Conservation (phyloP, 2,113 vertebrate genomes). For the Corydoras sp. region DNA sequence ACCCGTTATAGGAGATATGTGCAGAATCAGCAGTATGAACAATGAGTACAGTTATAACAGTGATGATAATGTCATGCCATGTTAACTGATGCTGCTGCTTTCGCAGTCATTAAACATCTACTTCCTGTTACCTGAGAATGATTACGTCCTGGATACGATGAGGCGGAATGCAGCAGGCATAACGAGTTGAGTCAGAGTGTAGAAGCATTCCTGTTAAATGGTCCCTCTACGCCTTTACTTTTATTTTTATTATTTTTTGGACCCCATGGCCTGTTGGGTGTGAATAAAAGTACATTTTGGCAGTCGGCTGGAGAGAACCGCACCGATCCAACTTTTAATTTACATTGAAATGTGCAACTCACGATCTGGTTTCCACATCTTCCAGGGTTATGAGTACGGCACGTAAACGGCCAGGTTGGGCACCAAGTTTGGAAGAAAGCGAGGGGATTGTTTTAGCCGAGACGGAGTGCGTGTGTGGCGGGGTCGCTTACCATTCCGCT, state of each 20-base stretch:
- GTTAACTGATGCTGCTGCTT: conserved; percentile 52
- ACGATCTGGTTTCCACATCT: conserved; percentile 42
- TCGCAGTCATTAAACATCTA: conserved; percentile 35
- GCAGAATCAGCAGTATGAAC: conserved; percentile 40
- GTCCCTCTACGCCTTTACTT: conserved; percentile 34
- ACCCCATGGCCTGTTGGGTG: conserved; percentile 37
- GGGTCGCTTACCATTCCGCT: conserved; percentile 29
- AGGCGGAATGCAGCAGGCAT: conserved; percentile 31
- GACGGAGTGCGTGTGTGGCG: conserved; percentile 30
- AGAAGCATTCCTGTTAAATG: conserved; percentile 34
- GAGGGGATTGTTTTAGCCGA: conserved; percentile 57
- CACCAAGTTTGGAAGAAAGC: conserved; percentile 46
- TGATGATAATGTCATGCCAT: conserved; percentile 46
- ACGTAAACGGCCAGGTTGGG: conserved; percentile 51
- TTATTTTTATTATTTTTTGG: conserved; percentile 32
- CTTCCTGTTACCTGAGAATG: conserved; percentile 29
- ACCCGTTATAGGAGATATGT: conserved; percentile 45
- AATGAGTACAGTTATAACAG: conserved; percentile 50
- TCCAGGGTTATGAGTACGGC: conserved; percentile 50
- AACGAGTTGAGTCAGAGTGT: conserved; percentile 3
- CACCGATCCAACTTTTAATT: conserved; percentile 51
- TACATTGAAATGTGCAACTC: conserved; percentile 40
- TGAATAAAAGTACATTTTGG: conserved; percentile 44
- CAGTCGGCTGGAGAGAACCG: conserved; percentile 41
- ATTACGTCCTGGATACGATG: conserved; percentile 36